Evolutionary conservation across 2,888 invertebrate species (phyloP).

Genomic region (Limnephilus lunatus): DNA sequence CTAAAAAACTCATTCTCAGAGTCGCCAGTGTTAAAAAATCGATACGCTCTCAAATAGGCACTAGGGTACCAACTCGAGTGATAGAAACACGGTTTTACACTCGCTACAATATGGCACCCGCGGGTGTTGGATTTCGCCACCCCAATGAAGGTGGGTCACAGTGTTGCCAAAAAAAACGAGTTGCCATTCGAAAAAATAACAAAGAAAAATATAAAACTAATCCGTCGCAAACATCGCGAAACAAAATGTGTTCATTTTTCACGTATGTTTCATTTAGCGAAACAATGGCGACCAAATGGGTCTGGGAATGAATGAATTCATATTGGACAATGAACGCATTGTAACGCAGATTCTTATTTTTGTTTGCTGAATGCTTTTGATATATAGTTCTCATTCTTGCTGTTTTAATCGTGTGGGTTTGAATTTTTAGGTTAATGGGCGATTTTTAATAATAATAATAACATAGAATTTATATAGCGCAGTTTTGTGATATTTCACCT

Average conservation of each 20-base stretch:
- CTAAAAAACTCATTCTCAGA: not conserved
- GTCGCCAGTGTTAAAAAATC: slow-evolving; percentile 19
- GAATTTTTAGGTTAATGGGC: too few relatives aligned
- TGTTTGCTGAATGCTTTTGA: not conserved
- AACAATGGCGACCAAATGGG: not conserved
- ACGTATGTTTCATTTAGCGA: not conserved
- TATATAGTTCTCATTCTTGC: not conserved
- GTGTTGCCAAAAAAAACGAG: slow-evolving; percentile 18
- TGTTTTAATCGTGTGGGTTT: not conserved
- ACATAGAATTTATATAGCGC: too few relatives aligned
- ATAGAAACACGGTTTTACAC: slow-evolving; percentile 42
- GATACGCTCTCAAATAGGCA: not conserved
- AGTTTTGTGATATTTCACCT: too few relatives aligned
- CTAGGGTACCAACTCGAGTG: not conserved
- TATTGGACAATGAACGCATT: not conserved
- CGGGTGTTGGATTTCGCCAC: not conserved
- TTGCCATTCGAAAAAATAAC: not conserved
- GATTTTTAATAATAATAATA: too few relatives aligned
- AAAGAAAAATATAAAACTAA: not conserved
- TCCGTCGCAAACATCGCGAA: not conserved
- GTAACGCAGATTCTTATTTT: not conserved
- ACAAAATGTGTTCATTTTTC: slow-evolving; percentile 10
- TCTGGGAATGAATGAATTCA: not conserved
- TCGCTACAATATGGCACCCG: slow-evolving; percentile 26
- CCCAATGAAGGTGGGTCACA: not conserved